phyloP scores from a whole-genome alignment of 1,140 invertebrate genomes.

The Bombus superbus region DNA sequence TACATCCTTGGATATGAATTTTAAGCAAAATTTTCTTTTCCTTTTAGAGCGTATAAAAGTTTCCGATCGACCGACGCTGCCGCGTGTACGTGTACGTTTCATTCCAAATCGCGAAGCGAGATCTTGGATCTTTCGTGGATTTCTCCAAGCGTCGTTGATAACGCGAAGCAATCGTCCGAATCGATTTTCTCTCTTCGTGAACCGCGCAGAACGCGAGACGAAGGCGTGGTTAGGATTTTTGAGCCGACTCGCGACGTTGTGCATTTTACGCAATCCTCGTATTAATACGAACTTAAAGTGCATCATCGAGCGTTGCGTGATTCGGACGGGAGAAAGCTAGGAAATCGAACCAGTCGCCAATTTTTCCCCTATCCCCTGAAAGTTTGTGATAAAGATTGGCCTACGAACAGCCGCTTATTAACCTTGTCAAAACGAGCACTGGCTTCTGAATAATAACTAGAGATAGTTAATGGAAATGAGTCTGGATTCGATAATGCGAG shows the following conservation, averaged over 20 bases:
- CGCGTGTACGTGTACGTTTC: no score
- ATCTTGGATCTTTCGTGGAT: no score
- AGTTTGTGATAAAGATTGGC: conserved; percentile 51
- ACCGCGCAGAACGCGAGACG: background rate
- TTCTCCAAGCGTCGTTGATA: no score
- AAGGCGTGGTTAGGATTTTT: conserved; percentile 22
- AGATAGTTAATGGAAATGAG: conserved; percentile 8
- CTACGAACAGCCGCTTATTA: conserved; percentile 43
- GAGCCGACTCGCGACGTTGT: conserved; percentile 7
- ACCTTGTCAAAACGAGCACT: conserved; percentile 42
- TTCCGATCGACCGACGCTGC: no score
- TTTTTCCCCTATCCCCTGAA: background rate
- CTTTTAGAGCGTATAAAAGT: no score
- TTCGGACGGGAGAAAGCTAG: conserved; percentile 58
- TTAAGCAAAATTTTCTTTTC: no score
- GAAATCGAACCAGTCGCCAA: conserved; percentile 49
- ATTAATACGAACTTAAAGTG: background rate
- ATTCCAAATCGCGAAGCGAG: no score
- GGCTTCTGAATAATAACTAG: conserved; percentile 5
- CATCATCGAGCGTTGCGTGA: conserved; percentile 27
- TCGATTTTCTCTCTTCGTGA: background rate
- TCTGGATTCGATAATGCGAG: background rate
- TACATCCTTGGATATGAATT: no score
- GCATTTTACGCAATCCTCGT: conserved; percentile 48
- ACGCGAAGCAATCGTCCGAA: background rate